Evolutionary conservation across 2,113 vertebrate species (phyloP), one percentile per base, ranked within the genome.

Genomic region (Scomber scombrus): DNA sequence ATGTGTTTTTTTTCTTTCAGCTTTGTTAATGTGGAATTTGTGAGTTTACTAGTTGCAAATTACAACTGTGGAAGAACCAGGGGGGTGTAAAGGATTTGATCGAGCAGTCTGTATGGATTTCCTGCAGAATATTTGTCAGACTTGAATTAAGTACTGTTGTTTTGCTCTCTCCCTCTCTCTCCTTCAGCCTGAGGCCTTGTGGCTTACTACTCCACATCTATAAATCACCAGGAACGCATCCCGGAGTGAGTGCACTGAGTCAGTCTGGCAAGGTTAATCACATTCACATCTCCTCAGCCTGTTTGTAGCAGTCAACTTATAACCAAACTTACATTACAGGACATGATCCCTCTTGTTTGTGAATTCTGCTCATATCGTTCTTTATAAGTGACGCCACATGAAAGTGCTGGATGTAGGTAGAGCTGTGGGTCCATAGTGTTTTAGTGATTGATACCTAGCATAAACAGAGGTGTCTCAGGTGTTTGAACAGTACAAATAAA

Each of bases 141-240:
- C 88, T 71, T 92, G 75, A 90, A 91, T 89, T 87, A 85, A 91
- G 85, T 78, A 86, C 82, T 93, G 81, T 92, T 92, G 86, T 93
- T 89, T 90, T 79, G 68, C 87, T 88, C 80, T 68, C 85, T 72
- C 84, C 57, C 78, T 74, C 85, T 70, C 83, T 85, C 78, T 49
- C 68, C 60, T 77, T 81, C 56, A 81, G 88, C 92, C 88, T 7
- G 60, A 80, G 91, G 92, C 88, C 85, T 90, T 82, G 80, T 88
- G 88, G 88, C 90, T 91, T 87, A 87, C 92, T 88, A 63, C 83
- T 82, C 85, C 82, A 76, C 76, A 50, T 90, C 89, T 85, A 93
- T 93, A 94, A 94, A 93, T 93, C 93, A 93, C 87, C 45, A 64
- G 80, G 71, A 91, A 92, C 62, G 72, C 89, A 78, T 93, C 92